These are phyloP conservation scores for Congeria kusceri DNA, from an alignment of 2,888 invertebrate species.

Conservation along the genomic window DNA sequence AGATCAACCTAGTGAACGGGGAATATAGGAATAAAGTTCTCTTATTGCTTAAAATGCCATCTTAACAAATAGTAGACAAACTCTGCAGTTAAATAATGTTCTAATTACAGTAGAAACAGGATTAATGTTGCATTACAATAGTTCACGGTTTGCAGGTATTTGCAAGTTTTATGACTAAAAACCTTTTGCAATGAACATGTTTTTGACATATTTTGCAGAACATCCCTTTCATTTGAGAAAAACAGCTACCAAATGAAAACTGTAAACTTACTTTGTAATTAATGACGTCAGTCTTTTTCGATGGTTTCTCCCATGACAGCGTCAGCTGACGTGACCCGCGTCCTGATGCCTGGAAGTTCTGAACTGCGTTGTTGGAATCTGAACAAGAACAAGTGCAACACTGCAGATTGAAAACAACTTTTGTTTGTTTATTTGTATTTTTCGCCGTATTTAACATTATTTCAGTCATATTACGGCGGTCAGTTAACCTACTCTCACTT, in stretches of 20 bases:
- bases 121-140: too few relatives aligned
- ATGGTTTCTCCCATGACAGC: slow-evolving; percentile 83
- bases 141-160: background rate
- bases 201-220: too few relatives aligned
- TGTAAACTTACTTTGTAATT: slow-evolving; percentile 76
- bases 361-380: slow-evolving; percentile 73
- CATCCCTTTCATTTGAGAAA: too few relatives aligned
- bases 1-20: slow-evolving; percentile 77
- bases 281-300: slow-evolving; percentile 71
- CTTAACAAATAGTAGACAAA: too few relatives aligned
- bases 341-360: slow-evolving; percentile 76
- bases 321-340: slow-evolving; percentile 75
- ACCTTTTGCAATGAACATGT: too few relatives aligned
- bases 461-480: too few relatives aligned
- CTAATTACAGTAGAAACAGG: background rate
- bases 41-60: too few relatives aligned
- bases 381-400: slow-evolving; percentile 16
- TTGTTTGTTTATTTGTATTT: too few relatives aligned
- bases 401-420: background rate
- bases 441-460: too few relatives aligned
- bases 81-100: too few relatives aligned
- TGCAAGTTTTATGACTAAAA: background rate
- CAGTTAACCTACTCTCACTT: too few relatives aligned
- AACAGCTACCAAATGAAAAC: background rate
- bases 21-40: too few relatives aligned